phyloP scores from a whole-genome alignment of 2,113 vertebrate species.

The Nothocercus nigrocapillus region DNA sequence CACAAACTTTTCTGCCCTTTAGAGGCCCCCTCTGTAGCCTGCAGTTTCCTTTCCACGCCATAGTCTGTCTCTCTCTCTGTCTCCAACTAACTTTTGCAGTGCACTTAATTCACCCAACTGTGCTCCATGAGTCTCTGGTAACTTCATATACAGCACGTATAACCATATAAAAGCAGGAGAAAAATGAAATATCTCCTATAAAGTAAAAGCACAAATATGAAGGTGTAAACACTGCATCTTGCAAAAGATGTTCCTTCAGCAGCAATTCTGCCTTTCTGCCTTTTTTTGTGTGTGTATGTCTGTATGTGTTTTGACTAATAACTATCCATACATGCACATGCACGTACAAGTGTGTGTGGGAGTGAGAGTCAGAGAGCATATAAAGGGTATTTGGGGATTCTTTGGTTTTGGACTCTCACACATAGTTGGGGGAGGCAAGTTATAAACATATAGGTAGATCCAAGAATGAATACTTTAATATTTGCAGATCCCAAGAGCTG shows the following conservation, averaged over 20 bases:
- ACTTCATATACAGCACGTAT: not conserved
- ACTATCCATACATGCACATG: slow-evolving; percentile 50
- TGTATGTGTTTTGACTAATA: slow-evolving; percentile 50
- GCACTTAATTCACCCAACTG: not conserved
- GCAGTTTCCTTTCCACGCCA: not conserved
- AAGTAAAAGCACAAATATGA: not conserved
- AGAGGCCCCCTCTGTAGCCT: not conserved
- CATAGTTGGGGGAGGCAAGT: slow-evolving; percentile 37
- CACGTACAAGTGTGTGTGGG: slow-evolving; percentile 50
- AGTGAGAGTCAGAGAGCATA: slow-evolving; percentile 52
- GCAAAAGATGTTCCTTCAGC: not conserved
- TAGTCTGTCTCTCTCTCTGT: not conserved
- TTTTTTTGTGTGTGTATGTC: not conserved
- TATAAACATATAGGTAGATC: slow-evolving; percentile 70
- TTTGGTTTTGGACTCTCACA: slow-evolving; percentile 68
- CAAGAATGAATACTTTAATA: slow-evolving; percentile 71
- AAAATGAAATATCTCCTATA: not conserved
- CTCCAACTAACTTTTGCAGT: not conserved
- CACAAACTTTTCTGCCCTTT: not conserved
- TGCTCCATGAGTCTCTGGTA: not conserved
- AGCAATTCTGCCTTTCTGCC: slow-evolving; percentile 13
- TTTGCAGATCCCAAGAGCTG: slow-evolving; percentile 59
- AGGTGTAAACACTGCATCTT: not conserved
- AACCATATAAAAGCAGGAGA: not conserved
- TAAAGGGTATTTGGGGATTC: slow-evolving; percentile 73